These are phyloP conservation scores for Phymatocera aterrima DNA, from an alignment of 2,888 invertebrate species.

Conservation along the genomic window DNA sequence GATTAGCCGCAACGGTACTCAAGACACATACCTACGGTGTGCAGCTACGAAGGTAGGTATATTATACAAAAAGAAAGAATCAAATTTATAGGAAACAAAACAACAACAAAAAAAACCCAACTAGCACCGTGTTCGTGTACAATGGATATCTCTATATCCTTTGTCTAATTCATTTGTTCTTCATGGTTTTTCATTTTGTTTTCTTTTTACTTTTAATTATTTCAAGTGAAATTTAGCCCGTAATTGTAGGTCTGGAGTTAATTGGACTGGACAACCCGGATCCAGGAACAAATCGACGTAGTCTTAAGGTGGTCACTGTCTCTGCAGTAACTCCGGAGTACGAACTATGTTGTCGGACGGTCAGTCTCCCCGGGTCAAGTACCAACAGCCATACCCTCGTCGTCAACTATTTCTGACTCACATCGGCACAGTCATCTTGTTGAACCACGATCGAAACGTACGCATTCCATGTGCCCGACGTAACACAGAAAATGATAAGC, in stretches of 20 bases:
- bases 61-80: background rate
- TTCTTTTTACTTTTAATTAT: background rate
- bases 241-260: conserved; percentile 28
- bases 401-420: conserved; percentile 39
- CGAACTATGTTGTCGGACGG: conserved; percentile 2
- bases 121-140: background rate
- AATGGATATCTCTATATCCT: background rate
- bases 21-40: background rate
- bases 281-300: conserved; percentile 16
- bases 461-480: conserved; percentile 4
- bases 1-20: conserved; percentile 38
- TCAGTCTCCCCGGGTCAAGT: conserved; percentile 39
- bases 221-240: conserved; percentile 12
- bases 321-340: conserved; percentile 3
- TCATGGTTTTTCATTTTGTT: background rate
- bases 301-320: background rate
- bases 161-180: background rate
- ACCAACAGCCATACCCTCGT: conserved; percentile 23
- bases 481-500: conserved; percentile 15
- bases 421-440: conserved; percentile 31
- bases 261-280: conserved; percentile 29
- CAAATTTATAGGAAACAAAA: background rate
- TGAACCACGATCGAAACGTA: background rate
- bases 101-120: background rate
- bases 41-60: background rate